Conservation (phyloP, 1,140 invertebrate species). For the Drosophila rufa region DNA sequence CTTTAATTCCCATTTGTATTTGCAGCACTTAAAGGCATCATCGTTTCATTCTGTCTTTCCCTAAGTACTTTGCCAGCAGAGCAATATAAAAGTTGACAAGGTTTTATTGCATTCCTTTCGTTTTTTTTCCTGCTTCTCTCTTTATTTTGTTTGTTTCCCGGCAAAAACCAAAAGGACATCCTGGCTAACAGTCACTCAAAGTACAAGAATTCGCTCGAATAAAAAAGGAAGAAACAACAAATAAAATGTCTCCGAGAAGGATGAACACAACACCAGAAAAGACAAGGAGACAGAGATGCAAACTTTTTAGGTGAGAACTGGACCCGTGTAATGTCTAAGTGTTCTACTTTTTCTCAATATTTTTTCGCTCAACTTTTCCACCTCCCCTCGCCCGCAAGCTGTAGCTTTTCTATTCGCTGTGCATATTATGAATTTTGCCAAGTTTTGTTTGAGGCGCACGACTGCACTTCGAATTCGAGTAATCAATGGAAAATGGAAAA, state of each 20-base stretch:
- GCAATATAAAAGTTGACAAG: conserved; percentile 53
- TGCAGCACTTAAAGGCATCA: conserved; percentile 35
- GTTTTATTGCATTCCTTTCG: conserved; percentile 43
- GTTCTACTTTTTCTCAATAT: conserved; percentile 8
- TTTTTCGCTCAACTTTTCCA: conserved; percentile 1
- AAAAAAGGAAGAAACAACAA: conserved; percentile 30
- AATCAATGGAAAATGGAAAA: conserved; percentile 52
- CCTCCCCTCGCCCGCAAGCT: not conserved
- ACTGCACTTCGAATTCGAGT: conserved; percentile 59
- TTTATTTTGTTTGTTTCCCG: conserved; percentile 3
- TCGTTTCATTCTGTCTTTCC: not conserved
- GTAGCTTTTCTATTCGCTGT: conserved; percentile 21
- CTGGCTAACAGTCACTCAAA: conserved; percentile 33
- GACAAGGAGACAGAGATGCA: not conserved
- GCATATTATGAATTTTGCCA: conserved; percentile 45
- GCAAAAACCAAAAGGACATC: conserved; percentile 37
- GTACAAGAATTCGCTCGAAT: conserved; percentile 29
- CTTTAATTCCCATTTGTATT: conserved; percentile 27
- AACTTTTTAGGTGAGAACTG: conserved; percentile 44
- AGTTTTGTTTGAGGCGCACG: conserved; percentile 44
- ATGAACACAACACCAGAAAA: not conserved
- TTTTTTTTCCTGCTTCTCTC: not conserved
- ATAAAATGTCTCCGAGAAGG: conserved; percentile 7
- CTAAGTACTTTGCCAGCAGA: conserved; percentile 30
- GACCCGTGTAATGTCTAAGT: conserved; percentile 39